Evolutionary conservation across 2,888 invertebrate species (phyloP).

Genomic region (Pyrochroa serraticornis): DNA sequence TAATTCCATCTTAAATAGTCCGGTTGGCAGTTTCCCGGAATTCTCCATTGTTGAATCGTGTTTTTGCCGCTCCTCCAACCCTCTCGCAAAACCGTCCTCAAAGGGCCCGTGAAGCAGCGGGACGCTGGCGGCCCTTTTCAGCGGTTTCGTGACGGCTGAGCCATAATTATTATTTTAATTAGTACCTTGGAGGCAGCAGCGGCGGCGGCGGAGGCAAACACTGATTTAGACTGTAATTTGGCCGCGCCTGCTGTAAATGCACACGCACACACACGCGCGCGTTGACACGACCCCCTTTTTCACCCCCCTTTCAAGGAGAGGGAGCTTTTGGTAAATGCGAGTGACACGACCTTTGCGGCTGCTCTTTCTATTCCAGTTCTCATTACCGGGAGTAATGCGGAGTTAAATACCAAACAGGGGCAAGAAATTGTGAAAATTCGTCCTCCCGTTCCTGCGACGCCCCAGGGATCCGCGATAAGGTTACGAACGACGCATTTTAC

Average conservation of each 20-base stretch:
- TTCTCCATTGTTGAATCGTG: no score
- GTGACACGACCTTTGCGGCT: slow-evolving; percentile 28
- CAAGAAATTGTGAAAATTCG: slow-evolving; percentile 27
- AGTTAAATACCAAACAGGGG: slow-evolving; percentile 25
- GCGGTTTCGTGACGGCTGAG: slow-evolving; percentile 5
- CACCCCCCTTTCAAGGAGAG: neutral
- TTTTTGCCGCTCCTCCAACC: neutral
- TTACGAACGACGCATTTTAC: neutral
- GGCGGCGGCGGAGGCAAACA: slow-evolving; percentile 36
- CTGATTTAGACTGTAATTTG: slow-evolving; percentile 40
- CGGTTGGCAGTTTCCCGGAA: no score
- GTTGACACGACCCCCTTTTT: neutral
- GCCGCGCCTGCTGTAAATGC: slow-evolving; percentile 33
- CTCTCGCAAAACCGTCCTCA: neutral
- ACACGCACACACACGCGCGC: slow-evolving; percentile 26
- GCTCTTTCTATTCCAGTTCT: slow-evolving; percentile 27
- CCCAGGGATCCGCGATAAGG: slow-evolving; percentile 8
- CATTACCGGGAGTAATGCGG: slow-evolving; percentile 28
- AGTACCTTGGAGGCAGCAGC: slow-evolving; percentile 31
- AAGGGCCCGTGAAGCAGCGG: neutral
- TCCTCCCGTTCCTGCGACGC: neutral
- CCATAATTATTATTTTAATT: slow-evolving; percentile 43
- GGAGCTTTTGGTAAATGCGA: slow-evolving; percentile 20
- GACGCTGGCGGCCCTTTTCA: neutral
- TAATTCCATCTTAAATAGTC: no score